Percentiles rank a stretch among this genome's conserved stretches.
Evolutionary conservation across 2,797 vertebrate species (phyloP).

Genomic region (Lerista edwardsae): DNA sequence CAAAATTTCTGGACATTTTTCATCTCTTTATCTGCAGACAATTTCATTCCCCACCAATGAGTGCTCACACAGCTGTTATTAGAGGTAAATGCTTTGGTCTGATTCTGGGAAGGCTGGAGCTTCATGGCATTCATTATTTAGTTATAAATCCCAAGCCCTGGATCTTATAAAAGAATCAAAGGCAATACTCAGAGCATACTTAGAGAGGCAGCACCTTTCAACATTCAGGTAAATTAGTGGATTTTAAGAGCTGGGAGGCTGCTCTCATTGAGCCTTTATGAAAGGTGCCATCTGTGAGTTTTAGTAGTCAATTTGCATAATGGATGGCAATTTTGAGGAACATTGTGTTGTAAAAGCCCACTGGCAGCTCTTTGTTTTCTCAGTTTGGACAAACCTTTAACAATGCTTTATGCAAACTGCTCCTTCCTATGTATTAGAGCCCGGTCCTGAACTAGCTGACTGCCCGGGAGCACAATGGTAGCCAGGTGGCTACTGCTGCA

Average conservation of each 20-base stretch:
- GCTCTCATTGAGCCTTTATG: constrained; percentile 31
- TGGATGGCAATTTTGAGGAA: constrained; percentile 61
- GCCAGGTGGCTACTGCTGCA: no score
- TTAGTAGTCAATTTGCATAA: constrained; percentile 63
- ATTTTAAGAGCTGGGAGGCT: constrained; percentile 18
- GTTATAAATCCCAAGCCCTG: not conserved
- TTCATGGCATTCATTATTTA: not conserved
- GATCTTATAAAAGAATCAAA: not conserved
- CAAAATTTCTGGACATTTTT: not conserved
- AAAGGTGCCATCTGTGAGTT: constrained; percentile 38
- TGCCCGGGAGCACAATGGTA: no score
- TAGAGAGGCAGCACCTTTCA: constrained; percentile 23
- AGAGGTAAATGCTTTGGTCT: not conserved
- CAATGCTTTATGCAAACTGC: constrained; percentile 30
- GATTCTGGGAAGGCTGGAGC: not conserved
- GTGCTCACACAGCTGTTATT: not conserved
- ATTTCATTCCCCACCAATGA: not conserved
- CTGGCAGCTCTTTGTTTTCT: constrained; percentile 47
- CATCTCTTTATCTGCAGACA: not conserved
- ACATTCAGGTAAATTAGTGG: constrained; percentile 22
- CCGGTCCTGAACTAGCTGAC: no score
- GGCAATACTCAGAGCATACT: constrained; percentile 7
- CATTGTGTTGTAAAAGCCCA: constrained; percentile 32
- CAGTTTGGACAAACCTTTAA: constrained; percentile 34
- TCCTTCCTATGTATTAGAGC: constrained; percentile 34